phyloP scores from a whole-genome alignment of 2,888 invertebrate genomes.

The Phyto melanocephala region DNA sequence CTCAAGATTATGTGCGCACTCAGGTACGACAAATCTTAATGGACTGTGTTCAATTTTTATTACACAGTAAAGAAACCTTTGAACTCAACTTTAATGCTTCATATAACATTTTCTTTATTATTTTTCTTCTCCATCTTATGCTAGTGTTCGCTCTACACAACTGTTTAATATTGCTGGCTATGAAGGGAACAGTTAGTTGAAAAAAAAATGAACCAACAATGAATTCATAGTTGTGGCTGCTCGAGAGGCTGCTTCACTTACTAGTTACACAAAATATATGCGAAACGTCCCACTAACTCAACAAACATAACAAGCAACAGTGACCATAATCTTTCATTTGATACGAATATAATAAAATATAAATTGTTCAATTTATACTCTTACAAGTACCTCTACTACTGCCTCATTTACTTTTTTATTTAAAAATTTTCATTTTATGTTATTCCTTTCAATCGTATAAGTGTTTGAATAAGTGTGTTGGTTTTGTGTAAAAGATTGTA shows the following conservation, averaged over 20 bases:
- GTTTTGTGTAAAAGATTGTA: conserved; percentile 15
- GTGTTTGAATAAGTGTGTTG: background rate
- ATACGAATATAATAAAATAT: conserved; percentile 8
- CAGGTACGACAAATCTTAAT: conserved; percentile 74
- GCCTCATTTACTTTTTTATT: conserved; percentile 42
- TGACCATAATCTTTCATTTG: conserved; percentile 24
- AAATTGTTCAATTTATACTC: conserved; percentile 52
- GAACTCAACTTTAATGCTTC: conserved; percentile 63
- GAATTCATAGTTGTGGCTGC: background rate
- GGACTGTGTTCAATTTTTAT: conserved; percentile 73
- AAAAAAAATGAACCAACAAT: conserved; percentile 12
- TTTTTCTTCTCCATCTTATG: background rate
- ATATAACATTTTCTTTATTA: conserved; percentile 19
- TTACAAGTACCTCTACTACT: conserved; percentile 22
- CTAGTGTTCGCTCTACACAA: background rate
- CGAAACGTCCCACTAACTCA: background rate
- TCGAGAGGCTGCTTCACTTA: background rate
- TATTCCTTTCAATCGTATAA: background rate
- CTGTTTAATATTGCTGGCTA: conserved; percentile 9
- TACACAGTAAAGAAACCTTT: conserved; percentile 65
- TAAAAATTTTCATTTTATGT: background rate
- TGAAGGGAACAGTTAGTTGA: conserved; percentile 1
- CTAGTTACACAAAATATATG: conserved; percentile 11
- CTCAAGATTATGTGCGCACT: conserved; percentile 69
- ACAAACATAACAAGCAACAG: background rate